These are phyloP conservation scores for human DNA, from an alignment of 2,113 vertebrate genomes.

Conservation along the genomic window GRCh38 chr11:73682001-73682500, in stretches of 20 bases:
- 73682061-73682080: background rate
- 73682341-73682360: background rate
- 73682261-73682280: background rate
- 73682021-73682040: background rate
- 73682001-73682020: background rate
- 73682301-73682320: background rate
- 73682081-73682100: background rate
- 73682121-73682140: background rate
- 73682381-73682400: too few relatives aligned
- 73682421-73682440: too few relatives aligned
- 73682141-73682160: slow-evolving; percentile 13
- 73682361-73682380: slow-evolving; percentile 11
- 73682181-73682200: too few relatives aligned
- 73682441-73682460: too few relatives aligned
- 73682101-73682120: background rate
- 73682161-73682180: background rate
- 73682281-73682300: too few relatives aligned
- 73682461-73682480: too few relatives aligned
- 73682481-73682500: too few relatives aligned
- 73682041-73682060: background rate
- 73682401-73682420: too few relatives aligned
- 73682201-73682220: too few relatives aligned
- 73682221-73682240: too few relatives aligned
- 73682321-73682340: background rate
- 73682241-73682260: too few relatives aligned